Percentiles rank a stretch among this genome's conserved stretches.
Conservation (phyloP, 2,888 invertebrate species). For the Ptycholaimellus sp. region DNA sequence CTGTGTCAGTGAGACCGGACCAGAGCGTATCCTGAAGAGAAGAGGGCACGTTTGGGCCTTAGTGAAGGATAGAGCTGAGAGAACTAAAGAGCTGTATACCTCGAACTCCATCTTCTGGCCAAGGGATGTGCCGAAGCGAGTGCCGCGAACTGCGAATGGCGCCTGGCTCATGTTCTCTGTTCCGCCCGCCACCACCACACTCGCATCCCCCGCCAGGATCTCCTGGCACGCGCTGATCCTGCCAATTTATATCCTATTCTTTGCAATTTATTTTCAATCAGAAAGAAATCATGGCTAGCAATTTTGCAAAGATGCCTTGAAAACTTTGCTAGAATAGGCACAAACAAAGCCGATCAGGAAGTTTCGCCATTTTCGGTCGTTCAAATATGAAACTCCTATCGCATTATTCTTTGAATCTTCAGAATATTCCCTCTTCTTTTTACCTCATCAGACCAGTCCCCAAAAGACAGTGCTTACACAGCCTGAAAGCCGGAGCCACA, state of each 20-base stretch:
- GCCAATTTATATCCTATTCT: no score
- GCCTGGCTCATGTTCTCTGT: constrained; percentile 79
- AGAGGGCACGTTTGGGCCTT: background rate
- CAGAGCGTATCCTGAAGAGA: constrained; percentile 57
- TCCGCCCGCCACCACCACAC: constrained; percentile 66
- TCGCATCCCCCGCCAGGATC: constrained; percentile 54
- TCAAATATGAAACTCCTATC: no score
- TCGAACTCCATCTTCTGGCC: constrained; percentile 38
- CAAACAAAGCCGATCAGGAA: background rate
- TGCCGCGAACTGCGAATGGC: constrained; percentile 55
- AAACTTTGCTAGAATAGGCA: background rate
- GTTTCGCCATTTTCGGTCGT: no score
- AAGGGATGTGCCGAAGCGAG: constrained; percentile 61
- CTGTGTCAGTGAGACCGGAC: constrained; percentile 60
- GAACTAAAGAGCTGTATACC: background rate
- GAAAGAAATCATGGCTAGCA: no score
- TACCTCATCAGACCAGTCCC: no score
- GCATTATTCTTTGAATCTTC: no score
- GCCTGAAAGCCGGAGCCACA: constrained; percentile 96
- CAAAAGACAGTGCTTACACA: constrained; percentile 29
- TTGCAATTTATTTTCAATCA: no score
- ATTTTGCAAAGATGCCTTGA: no score
- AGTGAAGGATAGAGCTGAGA: background rate
- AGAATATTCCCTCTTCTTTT: no score
- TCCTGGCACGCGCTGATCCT: constrained; percentile 36